A percentile compares a stretch with the other conserved stretches of the same genome.
Evolutionary conservation across 2,797 vertebrate species (phyloP).

Genomic region (Xenentodon cancila): DNA sequence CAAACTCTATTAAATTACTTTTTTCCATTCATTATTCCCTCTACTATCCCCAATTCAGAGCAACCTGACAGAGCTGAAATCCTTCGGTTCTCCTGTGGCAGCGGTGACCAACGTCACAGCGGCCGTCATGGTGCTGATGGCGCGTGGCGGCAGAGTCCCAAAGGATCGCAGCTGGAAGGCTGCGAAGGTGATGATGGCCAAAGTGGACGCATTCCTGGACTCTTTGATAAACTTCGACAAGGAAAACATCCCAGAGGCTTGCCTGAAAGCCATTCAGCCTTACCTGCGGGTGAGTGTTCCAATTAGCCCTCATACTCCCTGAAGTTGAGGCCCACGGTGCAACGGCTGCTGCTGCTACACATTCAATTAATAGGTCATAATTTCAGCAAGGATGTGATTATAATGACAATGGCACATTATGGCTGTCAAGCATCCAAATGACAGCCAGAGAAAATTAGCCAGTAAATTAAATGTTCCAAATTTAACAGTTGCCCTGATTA

Average conservation of each 20-base stretch:
- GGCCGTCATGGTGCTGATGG: conserved; percentile 92
- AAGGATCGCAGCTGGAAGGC: conserved; percentile 97
- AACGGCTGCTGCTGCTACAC: background rate
- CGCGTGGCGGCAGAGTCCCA: conserved; percentile 87
- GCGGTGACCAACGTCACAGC: conserved; percentile 94
- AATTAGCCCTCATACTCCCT: too few relatives aligned
- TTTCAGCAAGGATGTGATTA: conserved; percentile 38
- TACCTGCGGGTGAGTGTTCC: conserved; percentile 82
- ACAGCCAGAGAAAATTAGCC: conserved; percentile 51
- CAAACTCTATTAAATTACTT: conserved; percentile 57
- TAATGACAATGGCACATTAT: conserved; percentile 45
- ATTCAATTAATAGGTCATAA: conserved; percentile 33
- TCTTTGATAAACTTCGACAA: conserved; percentile 91
- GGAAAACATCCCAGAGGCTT: conserved; percentile 93
- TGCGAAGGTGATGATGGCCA: conserved; percentile 90
- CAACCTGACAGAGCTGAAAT: conserved; percentile 95
- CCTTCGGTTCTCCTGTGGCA: conserved; percentile 89
- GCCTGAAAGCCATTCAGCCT: conserved; percentile 90
- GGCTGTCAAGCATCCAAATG: conserved; percentile 41
- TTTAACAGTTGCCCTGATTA: conserved; percentile 55
- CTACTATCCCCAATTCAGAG: conserved; percentile 76
- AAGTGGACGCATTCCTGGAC: conserved; percentile 92
- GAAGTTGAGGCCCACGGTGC: too few relatives aligned
- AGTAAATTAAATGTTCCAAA: conserved; percentile 60
- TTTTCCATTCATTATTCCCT: conserved; percentile 22